These are phyloP conservation scores for Lamellibrachia columna DNA, from an alignment of 2,888 invertebrate species.

Conservation along the genomic window DNA sequence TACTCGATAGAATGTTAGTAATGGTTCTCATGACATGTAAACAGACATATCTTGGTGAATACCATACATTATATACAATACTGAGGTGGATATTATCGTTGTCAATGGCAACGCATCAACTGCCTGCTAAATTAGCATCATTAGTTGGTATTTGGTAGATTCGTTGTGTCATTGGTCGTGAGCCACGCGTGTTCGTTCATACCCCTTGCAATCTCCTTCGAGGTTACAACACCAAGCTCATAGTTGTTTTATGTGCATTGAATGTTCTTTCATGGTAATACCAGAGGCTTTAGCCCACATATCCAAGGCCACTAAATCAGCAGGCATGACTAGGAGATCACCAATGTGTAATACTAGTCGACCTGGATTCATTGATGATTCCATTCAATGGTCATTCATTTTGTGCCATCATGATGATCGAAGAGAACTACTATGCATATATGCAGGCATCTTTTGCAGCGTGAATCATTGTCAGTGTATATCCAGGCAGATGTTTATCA, in stretches of 20 bases:
- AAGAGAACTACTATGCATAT: not conserved
- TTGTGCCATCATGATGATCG: too few species aligned
- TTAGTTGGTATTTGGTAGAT: not conserved
- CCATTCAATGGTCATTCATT: too few species aligned
- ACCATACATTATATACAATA: not conserved
- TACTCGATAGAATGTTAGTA: not conserved
- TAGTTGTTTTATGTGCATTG: not conserved
- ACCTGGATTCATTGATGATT: not conserved
- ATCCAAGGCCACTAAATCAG: not conserved
- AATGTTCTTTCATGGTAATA: not conserved
- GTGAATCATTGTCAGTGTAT: not conserved
- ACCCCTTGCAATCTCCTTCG: not conserved
- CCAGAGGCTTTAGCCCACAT: not conserved
- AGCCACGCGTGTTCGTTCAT: not conserved
- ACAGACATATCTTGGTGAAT: not conserved
- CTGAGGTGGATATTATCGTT: not conserved
- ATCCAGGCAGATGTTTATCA: not conserved
- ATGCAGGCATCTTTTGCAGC: not conserved
- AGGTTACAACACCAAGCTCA: not conserved
- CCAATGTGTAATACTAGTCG: not conserved
- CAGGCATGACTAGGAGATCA: not conserved
- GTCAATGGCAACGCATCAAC: not conserved
- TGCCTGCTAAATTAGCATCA: slow-evolving; percentile 10
- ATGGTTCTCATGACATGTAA: not conserved
- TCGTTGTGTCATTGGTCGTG: not conserved